Conservation (phyloP, 1,140 invertebrate species). For the Bombus sibiricus region DNA sequence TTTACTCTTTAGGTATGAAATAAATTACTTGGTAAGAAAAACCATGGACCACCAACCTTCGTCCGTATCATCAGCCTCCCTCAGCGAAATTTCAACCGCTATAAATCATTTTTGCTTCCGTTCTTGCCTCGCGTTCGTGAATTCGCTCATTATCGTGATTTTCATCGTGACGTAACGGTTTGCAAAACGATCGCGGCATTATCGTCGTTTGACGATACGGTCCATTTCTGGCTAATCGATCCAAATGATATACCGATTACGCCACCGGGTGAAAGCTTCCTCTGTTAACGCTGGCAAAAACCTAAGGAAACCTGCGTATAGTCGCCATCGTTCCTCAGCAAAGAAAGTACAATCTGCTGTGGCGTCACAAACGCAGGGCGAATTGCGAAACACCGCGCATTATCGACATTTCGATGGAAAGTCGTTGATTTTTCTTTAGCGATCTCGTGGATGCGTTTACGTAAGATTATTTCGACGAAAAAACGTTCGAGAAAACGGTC, state of each 20-base stretch:
- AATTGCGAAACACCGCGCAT: background rate
- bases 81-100: background rate
- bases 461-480: background rate
- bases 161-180: conserved; percentile 7
- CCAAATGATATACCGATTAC: conserved; percentile 26
- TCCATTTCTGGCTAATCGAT: conserved; percentile 55
- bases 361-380: background rate
- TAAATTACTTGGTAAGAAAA: background rate
- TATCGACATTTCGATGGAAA: conserved; percentile 4
- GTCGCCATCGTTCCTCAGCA: conserved; percentile 3
- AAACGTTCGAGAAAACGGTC: background rate
- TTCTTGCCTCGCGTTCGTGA: background rate
- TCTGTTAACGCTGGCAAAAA: conserved; percentile 52
- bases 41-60: background rate
- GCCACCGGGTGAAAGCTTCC: conserved; percentile 25
- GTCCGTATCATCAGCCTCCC: background rate
- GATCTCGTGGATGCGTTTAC: background rate
- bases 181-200: conserved; percentile 8
- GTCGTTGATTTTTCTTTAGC: background rate
- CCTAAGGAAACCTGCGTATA: conserved; percentile 23
- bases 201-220: conserved; percentile 4
- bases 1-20: background rate
- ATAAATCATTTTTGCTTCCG: conserved; percentile 17
- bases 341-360: background rate
- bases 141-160: background rate